Conservation (phyloP, 1,140 invertebrate genomes). For the Drosophila bifasciata region DNA sequence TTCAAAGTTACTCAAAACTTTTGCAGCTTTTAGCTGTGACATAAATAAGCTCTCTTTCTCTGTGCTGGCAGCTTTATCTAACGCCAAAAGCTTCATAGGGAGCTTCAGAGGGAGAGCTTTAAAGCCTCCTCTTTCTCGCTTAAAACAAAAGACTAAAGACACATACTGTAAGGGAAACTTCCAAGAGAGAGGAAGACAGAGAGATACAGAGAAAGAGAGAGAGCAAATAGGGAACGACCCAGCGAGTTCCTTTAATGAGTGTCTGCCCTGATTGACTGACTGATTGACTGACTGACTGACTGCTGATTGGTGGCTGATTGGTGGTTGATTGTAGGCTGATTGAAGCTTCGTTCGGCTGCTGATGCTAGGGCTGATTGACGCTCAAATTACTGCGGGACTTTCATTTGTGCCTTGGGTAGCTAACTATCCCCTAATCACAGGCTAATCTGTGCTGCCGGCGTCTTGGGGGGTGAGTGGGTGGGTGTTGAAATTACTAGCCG, state of each 20-base stretch:
- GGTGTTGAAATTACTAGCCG: constrained; percentile 55
- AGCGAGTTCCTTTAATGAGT: neutral
- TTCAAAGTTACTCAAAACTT: too few relatives aligned
- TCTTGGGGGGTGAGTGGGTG: neutral
- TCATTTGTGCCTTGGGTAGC: constrained; percentile 32
- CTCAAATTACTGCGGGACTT: constrained; percentile 6
- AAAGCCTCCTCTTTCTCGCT: neutral
- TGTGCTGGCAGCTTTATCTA: neutral
- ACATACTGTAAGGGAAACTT: too few relatives aligned
- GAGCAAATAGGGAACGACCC: neutral
- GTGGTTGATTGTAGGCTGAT: neutral
- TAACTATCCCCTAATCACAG: constrained; percentile 4
- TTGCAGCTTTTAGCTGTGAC: neutral
- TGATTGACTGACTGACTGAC: too few relatives aligned
- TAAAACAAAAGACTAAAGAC: neutral
- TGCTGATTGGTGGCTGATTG: neutral
- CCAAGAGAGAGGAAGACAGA: neutral
- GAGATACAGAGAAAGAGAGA: too few relatives aligned
- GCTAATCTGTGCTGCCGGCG: constrained; percentile 1
- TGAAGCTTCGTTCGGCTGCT: constrained; percentile 8
- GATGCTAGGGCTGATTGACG: constrained; percentile 18
- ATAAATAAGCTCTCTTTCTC: neutral
- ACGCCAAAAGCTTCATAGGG: neutral
- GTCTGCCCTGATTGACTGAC: neutral
- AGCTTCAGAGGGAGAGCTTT: neutral